Conservation (phyloP, 2,888 invertebrate genomes). For the Scaptomyza parva region DNA sequence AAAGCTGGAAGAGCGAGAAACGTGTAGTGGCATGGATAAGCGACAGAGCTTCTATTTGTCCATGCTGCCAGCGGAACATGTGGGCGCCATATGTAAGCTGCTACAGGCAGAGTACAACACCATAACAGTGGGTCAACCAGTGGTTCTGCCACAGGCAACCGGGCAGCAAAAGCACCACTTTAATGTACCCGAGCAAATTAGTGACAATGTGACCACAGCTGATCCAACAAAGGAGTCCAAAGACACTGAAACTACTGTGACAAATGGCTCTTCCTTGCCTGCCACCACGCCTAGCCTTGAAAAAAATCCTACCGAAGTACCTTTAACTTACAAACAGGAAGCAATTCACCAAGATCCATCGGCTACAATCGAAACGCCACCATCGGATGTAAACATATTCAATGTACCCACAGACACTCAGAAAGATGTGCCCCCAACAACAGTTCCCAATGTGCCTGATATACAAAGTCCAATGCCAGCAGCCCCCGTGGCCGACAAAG, state of each 20-base stretch:
- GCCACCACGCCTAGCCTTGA: slow-evolving; percentile 7
- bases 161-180: slow-evolving; percentile 58
- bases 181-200: slow-evolving; percentile 21
- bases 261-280: slow-evolving; percentile 1
- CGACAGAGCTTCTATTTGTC: slow-evolving; percentile 87
- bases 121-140: slow-evolving; percentile 8
- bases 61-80: slow-evolving; percentile 88
- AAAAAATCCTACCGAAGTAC: slow-evolving; percentile 14
- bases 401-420: slow-evolving; percentile 51
- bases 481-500: slow-evolving; percentile 24
- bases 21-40: slow-evolving; percentile 49
- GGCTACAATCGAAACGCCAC: slow-evolving; percentile 16
- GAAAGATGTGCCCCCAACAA: slow-evolving; percentile 29
- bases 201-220: slow-evolving; percentile 36
- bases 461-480: slow-evolving; percentile 6
- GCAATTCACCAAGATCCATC: neutral
- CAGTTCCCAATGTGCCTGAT: slow-evolving; percentile 6
- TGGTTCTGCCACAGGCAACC: neutral
- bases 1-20: slow-evolving; percentile 80
- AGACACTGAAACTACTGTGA: neutral
- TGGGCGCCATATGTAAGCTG: slow-evolving; percentile 92
- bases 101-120: slow-evolving; percentile 85
- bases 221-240: slow-evolving; percentile 1
- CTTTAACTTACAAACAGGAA: slow-evolving; percentile 30
- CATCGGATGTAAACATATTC: slow-evolving; percentile 70